A percentile compares a stretch with the other conserved stretches of the same genome.
These are phyloP conservation scores for Venustoraphidia nigricollis DNA, from an alignment of 2,888 invertebrate species.

Conservation along the genomic window DNA sequence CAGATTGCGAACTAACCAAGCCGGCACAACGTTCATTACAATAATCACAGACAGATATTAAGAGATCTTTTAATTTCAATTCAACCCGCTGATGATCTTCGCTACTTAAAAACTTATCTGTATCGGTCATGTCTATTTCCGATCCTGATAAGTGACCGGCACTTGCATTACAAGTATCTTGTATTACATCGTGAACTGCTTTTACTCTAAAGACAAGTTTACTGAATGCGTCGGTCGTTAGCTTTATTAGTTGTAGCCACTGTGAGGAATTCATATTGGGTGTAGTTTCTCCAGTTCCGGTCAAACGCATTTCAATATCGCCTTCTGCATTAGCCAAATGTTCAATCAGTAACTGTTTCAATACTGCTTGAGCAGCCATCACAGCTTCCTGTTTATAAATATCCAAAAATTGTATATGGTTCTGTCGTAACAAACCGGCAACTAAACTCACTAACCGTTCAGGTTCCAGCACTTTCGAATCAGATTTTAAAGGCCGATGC, in stretches of 20 bases:
- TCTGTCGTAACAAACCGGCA: conserved; percentile 76
- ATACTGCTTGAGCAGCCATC: conserved; percentile 71
- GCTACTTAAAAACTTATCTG: conserved; percentile 52
- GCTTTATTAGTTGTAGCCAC: conserved; percentile 24
- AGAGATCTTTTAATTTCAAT: conserved; percentile 56
- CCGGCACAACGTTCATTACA: conserved; percentile 87
- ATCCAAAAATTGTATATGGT: conserved; percentile 78
- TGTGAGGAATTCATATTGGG: conserved; percentile 24
- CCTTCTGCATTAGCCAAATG: conserved; percentile 42
- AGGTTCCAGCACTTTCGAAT: conserved; percentile 52
- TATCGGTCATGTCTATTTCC: conserved; percentile 24
- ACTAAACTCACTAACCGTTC: conserved; percentile 79
- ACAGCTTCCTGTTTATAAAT: conserved; percentile 78
- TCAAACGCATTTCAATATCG: conserved; percentile 36
- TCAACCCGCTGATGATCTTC: conserved; percentile 55
- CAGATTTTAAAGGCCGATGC: conserved; percentile 56
- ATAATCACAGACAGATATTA: conserved; percentile 74
- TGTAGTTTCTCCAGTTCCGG: conserved; percentile 30
- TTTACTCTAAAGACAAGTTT: conserved; percentile 59
- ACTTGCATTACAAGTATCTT: conserved; percentile 54
- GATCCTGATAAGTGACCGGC: conserved; percentile 31
- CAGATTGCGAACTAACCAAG: conserved; percentile 62
- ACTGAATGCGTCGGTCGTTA: conserved; percentile 24
- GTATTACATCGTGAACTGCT: conserved; percentile 59
- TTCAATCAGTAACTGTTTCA: conserved; percentile 81